Conservation (phyloP, 2,888 invertebrate species). For the Electrophaes corylata region DNA sequence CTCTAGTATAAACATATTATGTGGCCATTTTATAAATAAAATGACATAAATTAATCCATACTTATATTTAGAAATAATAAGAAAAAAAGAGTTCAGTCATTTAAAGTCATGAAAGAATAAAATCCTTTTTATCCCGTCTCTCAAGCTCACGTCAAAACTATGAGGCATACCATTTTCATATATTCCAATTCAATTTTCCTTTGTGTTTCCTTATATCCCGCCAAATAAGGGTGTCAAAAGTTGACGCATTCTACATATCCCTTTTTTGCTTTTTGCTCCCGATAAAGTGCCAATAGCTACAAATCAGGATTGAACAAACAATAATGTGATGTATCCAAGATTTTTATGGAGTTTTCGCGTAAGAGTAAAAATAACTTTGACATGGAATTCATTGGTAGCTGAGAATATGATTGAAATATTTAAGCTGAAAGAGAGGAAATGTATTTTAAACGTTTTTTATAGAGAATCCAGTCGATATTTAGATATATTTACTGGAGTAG, state of each 20-base stretch:
- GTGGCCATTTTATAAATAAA: no score
- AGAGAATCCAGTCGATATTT: neutral
- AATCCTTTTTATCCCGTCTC: neutral
- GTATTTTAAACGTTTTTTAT: neutral
- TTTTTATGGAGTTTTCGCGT: neutral
- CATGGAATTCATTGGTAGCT: neutral
- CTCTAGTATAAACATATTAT: no score
- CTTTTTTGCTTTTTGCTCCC: neutral
- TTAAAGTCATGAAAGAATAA: neutral
- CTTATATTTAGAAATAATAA: no score
- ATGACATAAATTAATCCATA: no score
- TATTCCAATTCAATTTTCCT: neutral
- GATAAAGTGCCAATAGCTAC: neutral
- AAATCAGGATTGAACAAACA: no score
- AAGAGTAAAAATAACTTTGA: neutral
- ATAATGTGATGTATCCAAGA: no score
- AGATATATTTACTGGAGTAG: no score
- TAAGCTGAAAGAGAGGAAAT: neutral
- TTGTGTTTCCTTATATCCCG: conserved; percentile 2
- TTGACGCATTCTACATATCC: conserved; percentile 8
- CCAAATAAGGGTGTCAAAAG: neutral
- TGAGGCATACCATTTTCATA: neutral
- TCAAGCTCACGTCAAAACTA: conserved; percentile 3
- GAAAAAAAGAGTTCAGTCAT: neutral
- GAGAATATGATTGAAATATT: neutral